Base-by-base conservation (phyloP, 1,140 invertebrate species). In the Eulimnadia texana region DNA sequence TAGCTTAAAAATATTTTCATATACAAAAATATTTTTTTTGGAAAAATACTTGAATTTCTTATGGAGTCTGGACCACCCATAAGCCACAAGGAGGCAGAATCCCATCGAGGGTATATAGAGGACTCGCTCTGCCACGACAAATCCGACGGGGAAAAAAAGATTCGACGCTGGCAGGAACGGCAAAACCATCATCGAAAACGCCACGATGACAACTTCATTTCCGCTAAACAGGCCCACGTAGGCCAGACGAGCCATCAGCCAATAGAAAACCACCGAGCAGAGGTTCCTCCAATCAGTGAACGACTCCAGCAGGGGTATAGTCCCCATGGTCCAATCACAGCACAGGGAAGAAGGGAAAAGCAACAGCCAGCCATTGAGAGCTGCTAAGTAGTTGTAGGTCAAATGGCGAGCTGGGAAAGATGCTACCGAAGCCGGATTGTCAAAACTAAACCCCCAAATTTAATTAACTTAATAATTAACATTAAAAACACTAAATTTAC, bases 281-380 rank as follows among this genome's bases (percentile, higher is more conserved):
- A 94, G 64, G 77, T 96, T 97, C 33, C 94, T 78, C 1, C 77
- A 68, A 76, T 98, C 94, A 0, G 78, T 64, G 67, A 93, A 80
- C 33, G 83, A 84, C 61, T 84, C 80, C 11, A 98, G 77, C 11
- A 97, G 70, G 0, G 92, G 89, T 58, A 98, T 85, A 25, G 93
- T 96, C 33, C 92, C 93, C 94, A 98, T 98, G 50, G 93, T 97
- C 93, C 93, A 98, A 76, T 98, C 94, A 74, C 93, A 97, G 76
- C 93, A 96, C 16, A 98, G 79, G 67, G 88, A 81, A 64, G 83
- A 86, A 13, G 93, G 93, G 71, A 90, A 85, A 33, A 94, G 77
- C 52, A 98, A 76, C 49, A 97, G 76, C 86, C 90, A 93, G 28
- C 86, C 77, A 76, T 98, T 98, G 33, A 97, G 78, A 29, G 88